Percentiles rank a stretch among this genome's conserved stretches.
Conservation (phyloP, 2,113 vertebrate species). For the Leptobrachium leishanense region DNA sequence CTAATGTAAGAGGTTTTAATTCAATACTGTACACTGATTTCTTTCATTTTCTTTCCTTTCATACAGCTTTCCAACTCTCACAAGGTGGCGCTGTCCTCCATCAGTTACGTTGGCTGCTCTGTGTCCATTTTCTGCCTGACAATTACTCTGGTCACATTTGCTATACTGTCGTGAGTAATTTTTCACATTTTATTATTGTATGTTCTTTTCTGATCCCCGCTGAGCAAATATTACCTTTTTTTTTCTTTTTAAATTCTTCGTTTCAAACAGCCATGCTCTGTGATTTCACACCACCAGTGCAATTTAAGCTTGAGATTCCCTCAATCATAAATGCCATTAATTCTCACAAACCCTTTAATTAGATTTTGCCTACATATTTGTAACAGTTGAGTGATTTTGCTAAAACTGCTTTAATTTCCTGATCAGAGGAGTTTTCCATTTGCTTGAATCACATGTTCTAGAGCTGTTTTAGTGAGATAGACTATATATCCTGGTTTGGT, state of each 20-base stretch:
- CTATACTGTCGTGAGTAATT: slow-evolving; percentile 90
- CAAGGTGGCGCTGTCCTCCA: slow-evolving; percentile 91
- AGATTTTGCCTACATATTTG: slow-evolving; percentile 46
- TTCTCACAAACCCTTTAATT: slow-evolving; percentile 52
- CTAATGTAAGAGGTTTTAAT: slow-evolving; percentile 5
- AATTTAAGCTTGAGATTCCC: slow-evolving; percentile 35
- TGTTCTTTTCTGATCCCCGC: slow-evolving; percentile 3
- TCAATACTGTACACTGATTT: slow-evolving; percentile 3
- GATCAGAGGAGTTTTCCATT: slow-evolving; percentile 50
- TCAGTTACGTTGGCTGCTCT: slow-evolving; percentile 91
- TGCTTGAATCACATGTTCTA: slow-evolving; percentile 20
- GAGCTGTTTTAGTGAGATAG: slow-evolving; percentile 11
- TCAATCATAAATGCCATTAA: slow-evolving; percentile 56
- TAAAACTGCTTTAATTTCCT: slow-evolving; percentile 49
- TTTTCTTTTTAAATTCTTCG: background rate
- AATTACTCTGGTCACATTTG: slow-evolving; percentile 90
- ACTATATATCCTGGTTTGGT: background rate
- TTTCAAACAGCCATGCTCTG: background rate
- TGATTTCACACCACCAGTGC: slow-evolving; percentile 13
- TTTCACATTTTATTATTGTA: slow-evolving; percentile 39
- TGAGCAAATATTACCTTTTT: background rate
- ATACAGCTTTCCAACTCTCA: slow-evolving; percentile 78
- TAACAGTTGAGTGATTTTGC: slow-evolving; percentile 52
- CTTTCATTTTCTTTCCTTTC: slow-evolving; percentile 1
- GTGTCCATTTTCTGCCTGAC: slow-evolving; percentile 88